Evolutionary conservation across 1,140 invertebrate species (phyloP), one percentile per base, ranked within the genome.

Genomic region (Drosophila eugracilis): DNA sequence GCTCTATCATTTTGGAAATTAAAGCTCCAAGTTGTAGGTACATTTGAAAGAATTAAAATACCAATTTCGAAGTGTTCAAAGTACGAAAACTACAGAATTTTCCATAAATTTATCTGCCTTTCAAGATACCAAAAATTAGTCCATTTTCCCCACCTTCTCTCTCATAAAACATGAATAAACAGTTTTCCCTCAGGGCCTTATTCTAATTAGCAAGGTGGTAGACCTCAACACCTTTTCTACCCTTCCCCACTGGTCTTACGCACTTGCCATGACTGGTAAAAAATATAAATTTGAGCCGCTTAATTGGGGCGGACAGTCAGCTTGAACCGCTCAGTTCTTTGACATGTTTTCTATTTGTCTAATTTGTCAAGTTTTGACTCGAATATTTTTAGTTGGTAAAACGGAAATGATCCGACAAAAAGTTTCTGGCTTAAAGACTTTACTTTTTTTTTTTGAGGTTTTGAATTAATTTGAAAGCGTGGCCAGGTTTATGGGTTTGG

Each of bases 291-390:
- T 22, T 78, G 52, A 83, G 78, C 79, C 50, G 79, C 78, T 84
- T 83, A 83, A 84, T 83, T 83, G 78, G 62, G 78, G 62, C 65
- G 65, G 60, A 65, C 60, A 65, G 42, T 26, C 32, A 5, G n/a
- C 32, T 44, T 75, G 77, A 67, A 60, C 59, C 69, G 65, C 63
- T 85, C 75, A 76, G 76, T 76, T 84, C 65, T 88, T 88, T 75
- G 83, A 83, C 84, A 88, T 88, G 84, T 88, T 88, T 88, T 83
- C 83, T 88, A 89, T 88, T 88, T 86, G 83, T 88, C 74, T 75
- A 86, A 86, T 81, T 81, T 86, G 81, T 86, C 77, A 88, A 73
- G 52, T 75, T 71, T 75, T 80, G 70, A 45, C 55, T 42, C 44
- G 55, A 47, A 49, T 39, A 19, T 53, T 48, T 47, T 60, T 26